Evolutionary conservation across 2,113 vertebrate species (phyloP).

Genomic region (Mormyrus iriodes): DNA sequence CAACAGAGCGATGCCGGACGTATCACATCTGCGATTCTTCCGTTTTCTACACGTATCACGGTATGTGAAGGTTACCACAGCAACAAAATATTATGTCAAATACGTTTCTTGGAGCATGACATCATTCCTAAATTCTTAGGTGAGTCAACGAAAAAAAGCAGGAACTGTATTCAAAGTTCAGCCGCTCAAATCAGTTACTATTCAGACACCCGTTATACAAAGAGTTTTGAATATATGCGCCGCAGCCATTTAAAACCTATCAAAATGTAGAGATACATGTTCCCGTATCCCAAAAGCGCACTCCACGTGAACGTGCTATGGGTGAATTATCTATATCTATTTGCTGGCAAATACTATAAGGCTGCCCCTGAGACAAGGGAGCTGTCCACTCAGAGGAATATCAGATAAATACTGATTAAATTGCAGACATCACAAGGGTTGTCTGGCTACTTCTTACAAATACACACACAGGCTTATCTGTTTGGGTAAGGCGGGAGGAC

Average conservation of each 20-base stretch:
- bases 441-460: background rate
- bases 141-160: background rate
- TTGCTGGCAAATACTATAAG: background rate
- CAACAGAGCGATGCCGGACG: too few species aligned
- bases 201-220: background rate
- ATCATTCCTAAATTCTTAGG: constrained; percentile 49
- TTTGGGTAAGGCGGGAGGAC: background rate
- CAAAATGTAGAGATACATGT: background rate
- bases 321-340: background rate
- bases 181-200: background rate
- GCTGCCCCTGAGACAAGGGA: background rate
- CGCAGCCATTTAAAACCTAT: background rate
- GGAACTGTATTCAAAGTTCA: background rate
- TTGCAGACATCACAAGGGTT: background rate
- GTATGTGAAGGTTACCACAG: constrained; percentile 42
- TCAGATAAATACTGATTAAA: background rate
- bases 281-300: background rate
- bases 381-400: background rate
- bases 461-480: background rate
- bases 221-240: background rate
- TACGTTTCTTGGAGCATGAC: constrained; percentile 41
- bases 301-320: background rate
- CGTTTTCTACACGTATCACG: background rate
- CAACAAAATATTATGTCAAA: constrained; percentile 34
- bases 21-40: too few species aligned